Evolutionary conservation across 2,797 vertebrate species (phyloP).

Genomic region (Coreius guichenoti): DNA sequence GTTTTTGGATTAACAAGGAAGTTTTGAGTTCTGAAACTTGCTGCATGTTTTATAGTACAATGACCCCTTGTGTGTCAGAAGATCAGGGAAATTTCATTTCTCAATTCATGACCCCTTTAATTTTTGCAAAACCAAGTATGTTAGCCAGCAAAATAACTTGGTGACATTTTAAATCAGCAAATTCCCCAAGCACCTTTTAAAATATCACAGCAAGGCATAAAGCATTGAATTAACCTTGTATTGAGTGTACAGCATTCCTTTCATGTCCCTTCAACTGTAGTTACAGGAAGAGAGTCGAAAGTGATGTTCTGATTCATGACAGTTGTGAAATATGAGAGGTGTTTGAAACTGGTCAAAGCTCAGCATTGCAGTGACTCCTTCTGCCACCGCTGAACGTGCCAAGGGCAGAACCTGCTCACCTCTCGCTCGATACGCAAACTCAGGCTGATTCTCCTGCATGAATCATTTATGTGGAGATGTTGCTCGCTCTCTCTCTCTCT

Average conservation of each 20-base stretch:
- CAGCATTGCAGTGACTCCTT: background rate
- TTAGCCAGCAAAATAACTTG: background rate
- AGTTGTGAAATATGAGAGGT: background rate
- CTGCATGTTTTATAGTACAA: background rate
- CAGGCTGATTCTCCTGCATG: background rate
- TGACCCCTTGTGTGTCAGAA: background rate
- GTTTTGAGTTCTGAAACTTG: background rate
- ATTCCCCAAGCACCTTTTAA: background rate
- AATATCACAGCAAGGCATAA: background rate
- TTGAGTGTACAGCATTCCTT: background rate
- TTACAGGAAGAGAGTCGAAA: background rate
- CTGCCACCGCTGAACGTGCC: background rate
- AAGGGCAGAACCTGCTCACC: slow-evolving; percentile 7
- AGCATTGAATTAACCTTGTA: background rate
- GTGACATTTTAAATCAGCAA: background rate
- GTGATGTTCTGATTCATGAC: background rate
- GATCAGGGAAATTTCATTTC: background rate
- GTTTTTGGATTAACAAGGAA: background rate
- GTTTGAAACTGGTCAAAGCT: slow-evolving; percentile 17
- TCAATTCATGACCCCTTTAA: background rate
- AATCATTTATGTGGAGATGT: slow-evolving; percentile 21
- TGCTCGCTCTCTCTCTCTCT: no score
- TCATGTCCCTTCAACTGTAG: background rate
- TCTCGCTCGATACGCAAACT: background rate
- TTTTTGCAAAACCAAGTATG: background rate